Evolutionary conservation across 2,797 vertebrate species (phyloP), one percentile per base, ranked within the genome.

Genomic region (Leontopithecus rosalia): DNA sequence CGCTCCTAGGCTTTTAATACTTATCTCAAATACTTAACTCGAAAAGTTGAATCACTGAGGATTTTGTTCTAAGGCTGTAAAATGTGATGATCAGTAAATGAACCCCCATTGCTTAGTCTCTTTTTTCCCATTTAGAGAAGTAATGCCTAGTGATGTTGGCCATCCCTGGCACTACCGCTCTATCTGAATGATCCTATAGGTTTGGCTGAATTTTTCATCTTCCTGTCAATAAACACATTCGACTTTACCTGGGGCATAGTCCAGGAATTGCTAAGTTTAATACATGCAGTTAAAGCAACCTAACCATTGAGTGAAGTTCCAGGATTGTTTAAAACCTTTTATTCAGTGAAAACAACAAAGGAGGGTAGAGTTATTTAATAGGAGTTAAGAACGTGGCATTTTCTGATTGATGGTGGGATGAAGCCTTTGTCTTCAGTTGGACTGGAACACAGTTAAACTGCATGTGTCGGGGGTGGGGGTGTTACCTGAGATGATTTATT

Each of bases 181-280:
- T 36, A 30, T 57, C 80, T 41, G 8, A 64, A 41, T 48, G 50
- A 61, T 57, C 61, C 52, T 80, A 26, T 55, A n/a, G 22, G 15
- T 50, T 58, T 46, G 15, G 13, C 94, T 92, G 30, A 70, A 52
- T 61, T 70, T 26, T 70, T 12, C 15, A 13, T 52, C 17, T 46
- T 52, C 28, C 48, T 41, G 12, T 83, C 58, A 82, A 14, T 52
- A 64, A n/a, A 61, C 43, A 41, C 30, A 52, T 76, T 39, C 3
- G 39, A 61, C 70, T 87, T 73, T 46, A 57, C 64, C 36, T 10
- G 36, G 41, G 30, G 46, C 28, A 39, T 36, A 72, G 48, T 57
- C 73, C 55, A 83, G 70, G 88, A 85, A 82, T 39, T 57, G 48
- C 48, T 48, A 39, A 46, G 52, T n/a, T 94, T 73, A 96, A 82